A percentile compares a stretch with the other conserved stretches of the same genome.
Evolutionary conservation across 2,113 vertebrate genomes (phyloP).

Genomic region (Paramisgurnus dabryanus): DNA sequence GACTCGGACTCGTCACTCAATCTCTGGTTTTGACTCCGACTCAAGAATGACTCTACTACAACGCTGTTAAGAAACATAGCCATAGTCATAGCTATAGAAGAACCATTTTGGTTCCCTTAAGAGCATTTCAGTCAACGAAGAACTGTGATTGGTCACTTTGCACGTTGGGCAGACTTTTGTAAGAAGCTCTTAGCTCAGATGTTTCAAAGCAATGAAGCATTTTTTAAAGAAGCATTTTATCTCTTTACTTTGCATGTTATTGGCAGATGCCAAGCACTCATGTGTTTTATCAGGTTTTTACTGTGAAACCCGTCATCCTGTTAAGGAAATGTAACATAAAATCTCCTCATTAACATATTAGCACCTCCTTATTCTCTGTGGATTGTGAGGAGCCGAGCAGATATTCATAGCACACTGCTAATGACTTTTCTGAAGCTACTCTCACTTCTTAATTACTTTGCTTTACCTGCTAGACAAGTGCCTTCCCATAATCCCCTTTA

Average conservation of each 20-base stretch:
- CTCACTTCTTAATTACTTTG: constrained; percentile 47
- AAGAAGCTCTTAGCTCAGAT: too few species aligned
- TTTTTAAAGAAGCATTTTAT: too few species aligned
- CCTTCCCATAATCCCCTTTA: constrained; percentile 23
- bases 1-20: too few species aligned
- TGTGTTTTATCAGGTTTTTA: neutral
- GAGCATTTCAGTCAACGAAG: too few species aligned
- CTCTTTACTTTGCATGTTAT: neutral
- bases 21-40: too few species aligned
- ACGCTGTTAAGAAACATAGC: too few species aligned
- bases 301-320: neutral
- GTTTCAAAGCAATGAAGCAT: too few species aligned
- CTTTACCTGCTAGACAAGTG: constrained; percentile 39
- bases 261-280: neutral
- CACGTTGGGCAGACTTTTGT: too few species aligned
- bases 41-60: too few species aligned
- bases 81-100: too few species aligned
- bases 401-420: constrained; percentile 55
- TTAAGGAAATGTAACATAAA: neutral
- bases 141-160: too few species aligned
- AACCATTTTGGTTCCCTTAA: too few species aligned
- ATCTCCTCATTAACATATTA: constrained; percentile 4
- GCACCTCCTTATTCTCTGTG: neutral
- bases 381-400: constrained; percentile 22
- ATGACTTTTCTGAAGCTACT: constrained; percentile 34